phyloP scores from a whole-genome alignment of 2,888 invertebrate species.

The Cartodere bifasciata region DNA sequence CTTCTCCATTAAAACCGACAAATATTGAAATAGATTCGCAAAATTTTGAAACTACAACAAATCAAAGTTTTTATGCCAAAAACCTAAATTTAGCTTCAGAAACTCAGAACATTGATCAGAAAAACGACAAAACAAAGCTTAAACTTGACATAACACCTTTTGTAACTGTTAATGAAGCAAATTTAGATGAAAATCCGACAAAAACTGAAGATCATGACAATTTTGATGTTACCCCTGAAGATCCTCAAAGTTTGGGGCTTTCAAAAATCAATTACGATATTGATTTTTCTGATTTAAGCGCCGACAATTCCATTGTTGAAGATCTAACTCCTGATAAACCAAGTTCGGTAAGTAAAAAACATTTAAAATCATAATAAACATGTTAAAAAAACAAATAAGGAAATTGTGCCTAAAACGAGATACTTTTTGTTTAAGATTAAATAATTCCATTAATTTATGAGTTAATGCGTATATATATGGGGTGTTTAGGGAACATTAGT shows the following conservation, averaged over 20 bases:
- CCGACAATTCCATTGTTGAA: constrained; percentile 57
- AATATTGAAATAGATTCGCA: too few species aligned
- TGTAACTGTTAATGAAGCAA: constrained; percentile 31
- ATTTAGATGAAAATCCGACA: constrained; percentile 33
- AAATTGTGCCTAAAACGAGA: too few species aligned
- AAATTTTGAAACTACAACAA: neutral
- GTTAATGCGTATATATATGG: too few species aligned
- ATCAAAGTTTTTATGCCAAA: neutral
- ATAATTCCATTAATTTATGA: too few species aligned
- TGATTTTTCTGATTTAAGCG: constrained; percentile 61
- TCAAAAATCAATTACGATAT: constrained; percentile 66
- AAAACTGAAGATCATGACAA: constrained; percentile 35
- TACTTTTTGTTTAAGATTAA: too few species aligned
- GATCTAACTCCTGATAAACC: constrained; percentile 32
- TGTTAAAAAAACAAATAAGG: too few species aligned
- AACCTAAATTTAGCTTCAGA: neutral
- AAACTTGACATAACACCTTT: constrained; percentile 31
- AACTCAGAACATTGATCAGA: too few species aligned
- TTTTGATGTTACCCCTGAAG: constrained; percentile 49
- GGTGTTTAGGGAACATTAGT: too few species aligned
- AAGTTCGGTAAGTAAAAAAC: constrained; percentile 24
- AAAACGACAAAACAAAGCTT: constrained; percentile 23
- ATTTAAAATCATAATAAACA: too few species aligned
- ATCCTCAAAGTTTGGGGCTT: constrained; percentile 44
- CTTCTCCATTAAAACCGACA: constrained; percentile 20